Percentiles rank a stretch among this genome's conserved stretches.
Evolutionary conservation across 2,888 invertebrate genomes (phyloP).

Genomic region (Eledone cirrhosa): DNA sequence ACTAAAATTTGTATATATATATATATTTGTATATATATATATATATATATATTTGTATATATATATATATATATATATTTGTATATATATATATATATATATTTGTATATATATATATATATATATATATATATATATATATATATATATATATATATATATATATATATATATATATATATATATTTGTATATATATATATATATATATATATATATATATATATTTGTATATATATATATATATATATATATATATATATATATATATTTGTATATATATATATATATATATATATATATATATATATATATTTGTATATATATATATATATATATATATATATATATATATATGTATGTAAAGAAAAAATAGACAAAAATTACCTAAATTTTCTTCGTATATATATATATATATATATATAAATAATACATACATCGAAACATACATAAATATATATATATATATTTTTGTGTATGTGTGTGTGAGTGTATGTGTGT

Average conservation of each 20-base stretch:
- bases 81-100: neutral
- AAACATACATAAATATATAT: neutral
- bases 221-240: too few relatives aligned
- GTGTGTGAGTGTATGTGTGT: neutral
- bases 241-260: too few relatives aligned
- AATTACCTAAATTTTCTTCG: too few relatives aligned
- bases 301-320: too few relatives aligned
- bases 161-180: too few relatives aligned
- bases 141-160: neutral
- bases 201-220: too few relatives aligned
- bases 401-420: neutral
- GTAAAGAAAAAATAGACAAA: too few relatives aligned
- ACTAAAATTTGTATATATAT: neutral
- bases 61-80: neutral
- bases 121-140: neutral
- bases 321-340: too few relatives aligned
- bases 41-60: conserved; percentile 10
- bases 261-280: too few relatives aligned
- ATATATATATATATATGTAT: too few relatives aligned
- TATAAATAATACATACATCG: neutral
- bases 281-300: too few relatives aligned
- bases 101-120: neutral
- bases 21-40: conserved; percentile 10
- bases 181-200: too few relatives aligned
- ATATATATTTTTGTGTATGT: neutral